A percentile compares a stretch with the other conserved stretches of the same genome.
Conservation (phyloP, 2,113 vertebrate species). For the Gymnocephalus cernua region DNA sequence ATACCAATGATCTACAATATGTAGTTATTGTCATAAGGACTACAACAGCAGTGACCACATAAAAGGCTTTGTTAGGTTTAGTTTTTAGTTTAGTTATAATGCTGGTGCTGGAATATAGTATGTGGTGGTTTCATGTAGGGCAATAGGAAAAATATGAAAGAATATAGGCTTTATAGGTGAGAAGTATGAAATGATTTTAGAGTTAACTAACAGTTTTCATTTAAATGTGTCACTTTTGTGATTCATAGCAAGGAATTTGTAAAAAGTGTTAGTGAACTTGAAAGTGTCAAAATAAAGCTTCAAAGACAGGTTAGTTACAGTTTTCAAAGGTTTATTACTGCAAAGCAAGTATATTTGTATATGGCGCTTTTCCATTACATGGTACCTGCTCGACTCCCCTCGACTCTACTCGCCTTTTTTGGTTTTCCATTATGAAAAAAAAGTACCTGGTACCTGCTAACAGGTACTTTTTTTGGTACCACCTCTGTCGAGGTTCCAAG, state of each 20-base stretch:
- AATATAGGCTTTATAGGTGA: no score
- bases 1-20: neutral
- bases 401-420: no score
- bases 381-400: no score
- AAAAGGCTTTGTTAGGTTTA: neutral
- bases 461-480: no score
- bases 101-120: neutral
- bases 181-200: neutral
- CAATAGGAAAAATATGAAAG: no score
- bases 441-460: no score
- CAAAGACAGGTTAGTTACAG: constrained; percentile 1
- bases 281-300: neutral
- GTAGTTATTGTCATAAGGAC: neutral
- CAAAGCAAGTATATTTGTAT: neutral
- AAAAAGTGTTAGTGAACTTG: neutral
- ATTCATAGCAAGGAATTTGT: neutral
- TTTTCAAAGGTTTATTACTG: constrained; percentile 49
- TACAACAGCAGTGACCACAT: neutral
- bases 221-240: neutral
- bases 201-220: neutral
- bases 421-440: no score
- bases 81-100: neutral
- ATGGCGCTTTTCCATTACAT: no score
- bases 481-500: no score
- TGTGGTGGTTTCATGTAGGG: neutral